Evolutionary conservation across 2,797 vertebrate genomes (phyloP).

Genomic region (Streptopelia turtur): DNA sequence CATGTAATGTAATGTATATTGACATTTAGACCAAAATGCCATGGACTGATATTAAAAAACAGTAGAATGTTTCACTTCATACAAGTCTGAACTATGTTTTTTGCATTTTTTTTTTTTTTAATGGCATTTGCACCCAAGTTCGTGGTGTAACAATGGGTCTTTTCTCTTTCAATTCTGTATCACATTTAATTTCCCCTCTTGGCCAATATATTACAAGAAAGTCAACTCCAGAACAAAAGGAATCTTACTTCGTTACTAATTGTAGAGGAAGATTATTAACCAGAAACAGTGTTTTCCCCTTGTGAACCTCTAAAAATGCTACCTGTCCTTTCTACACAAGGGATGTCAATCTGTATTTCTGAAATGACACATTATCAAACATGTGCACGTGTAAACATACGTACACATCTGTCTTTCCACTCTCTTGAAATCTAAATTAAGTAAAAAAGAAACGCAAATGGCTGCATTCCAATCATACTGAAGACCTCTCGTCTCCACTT

Average conservation of each 20-base stretch:
- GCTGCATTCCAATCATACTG: not conserved
- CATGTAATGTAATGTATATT: not conserved
- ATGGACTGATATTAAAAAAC: not conserved
- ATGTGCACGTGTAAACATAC: not conserved
- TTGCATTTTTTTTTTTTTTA: not conserved
- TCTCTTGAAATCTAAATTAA: not conserved
- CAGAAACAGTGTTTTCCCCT: not conserved
- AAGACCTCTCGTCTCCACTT: not conserved
- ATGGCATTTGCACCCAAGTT: not conserved
- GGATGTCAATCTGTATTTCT: not conserved
- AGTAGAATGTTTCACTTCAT: not conserved
- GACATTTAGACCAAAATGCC: constrained; percentile 40
- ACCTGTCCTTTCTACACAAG: not conserved
- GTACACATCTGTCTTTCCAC: not conserved
- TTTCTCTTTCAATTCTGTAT: not conserved
- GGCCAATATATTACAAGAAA: not conserved
- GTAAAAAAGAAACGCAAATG: not conserved
- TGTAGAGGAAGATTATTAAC: not conserved
- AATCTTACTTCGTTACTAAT: not conserved
- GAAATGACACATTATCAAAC: not conserved
- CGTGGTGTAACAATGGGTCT: not conserved
- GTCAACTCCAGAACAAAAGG: not conserved
- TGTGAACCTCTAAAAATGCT: not conserved
- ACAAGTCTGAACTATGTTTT: not conserved
- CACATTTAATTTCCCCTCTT: not conserved